These are phyloP conservation scores for Mastomys natalensis DNA, from an alignment of 2,113 vertebrate species.

Conservation along the genomic window DNA sequence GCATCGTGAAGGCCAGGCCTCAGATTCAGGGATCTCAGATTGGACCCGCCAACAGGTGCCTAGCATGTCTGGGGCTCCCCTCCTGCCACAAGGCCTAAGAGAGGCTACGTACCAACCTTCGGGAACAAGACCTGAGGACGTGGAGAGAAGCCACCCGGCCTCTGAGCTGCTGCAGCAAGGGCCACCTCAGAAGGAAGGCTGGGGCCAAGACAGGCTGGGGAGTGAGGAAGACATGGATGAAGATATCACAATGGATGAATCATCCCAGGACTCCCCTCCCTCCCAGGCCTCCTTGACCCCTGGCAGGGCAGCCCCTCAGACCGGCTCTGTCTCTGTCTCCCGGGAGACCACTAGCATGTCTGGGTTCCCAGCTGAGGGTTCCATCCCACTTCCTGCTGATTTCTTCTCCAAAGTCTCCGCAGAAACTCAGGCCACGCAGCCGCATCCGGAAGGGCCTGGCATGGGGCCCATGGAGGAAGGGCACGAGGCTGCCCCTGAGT, in stretches of 20 bases:
- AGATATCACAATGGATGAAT: slow-evolving; percentile 81
- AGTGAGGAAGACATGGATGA: slow-evolving; percentile 44
- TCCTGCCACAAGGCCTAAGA: background rate
- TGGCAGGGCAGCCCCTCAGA: background rate
- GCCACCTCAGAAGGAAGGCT: background rate
- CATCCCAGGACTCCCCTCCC: slow-evolving; percentile 41
- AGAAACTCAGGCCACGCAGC: slow-evolving; percentile 56
- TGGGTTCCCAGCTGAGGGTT: background rate
- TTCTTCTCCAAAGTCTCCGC: slow-evolving; percentile 44
- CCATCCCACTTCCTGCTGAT: slow-evolving; percentile 51
- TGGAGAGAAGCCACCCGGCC: fast-evolving
- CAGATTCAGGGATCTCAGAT: background rate
- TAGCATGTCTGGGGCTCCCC: background rate
- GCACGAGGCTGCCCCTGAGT: background rate
- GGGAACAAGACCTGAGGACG: background rate
- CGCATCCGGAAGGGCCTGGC: background rate
- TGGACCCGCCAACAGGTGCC: background rate
- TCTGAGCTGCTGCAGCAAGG: background rate
- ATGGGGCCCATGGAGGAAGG: background rate
- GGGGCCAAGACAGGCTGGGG: slow-evolving; percentile 63
- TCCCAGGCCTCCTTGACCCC: background rate
- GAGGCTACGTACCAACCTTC: background rate
- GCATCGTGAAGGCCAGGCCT: background rate
- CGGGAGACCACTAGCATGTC: background rate
- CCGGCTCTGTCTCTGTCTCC: background rate